Evolutionary conservation across 2,888 invertebrate species (phyloP), one percentile per base, ranked within the genome.

Genomic region (Ecliptopera silaceata): DNA sequence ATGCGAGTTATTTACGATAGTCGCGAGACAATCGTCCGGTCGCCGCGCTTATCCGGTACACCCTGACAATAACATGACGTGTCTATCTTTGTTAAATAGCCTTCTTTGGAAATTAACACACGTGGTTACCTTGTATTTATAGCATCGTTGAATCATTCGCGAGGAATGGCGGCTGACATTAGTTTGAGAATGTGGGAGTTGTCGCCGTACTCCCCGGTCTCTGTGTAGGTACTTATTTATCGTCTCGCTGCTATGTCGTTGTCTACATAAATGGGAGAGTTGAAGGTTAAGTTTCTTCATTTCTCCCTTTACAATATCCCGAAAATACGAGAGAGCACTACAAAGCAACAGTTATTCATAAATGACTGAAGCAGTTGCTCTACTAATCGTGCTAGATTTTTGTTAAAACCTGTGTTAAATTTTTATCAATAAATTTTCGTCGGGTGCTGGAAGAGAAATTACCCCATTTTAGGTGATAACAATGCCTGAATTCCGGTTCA

Each of bases 51-150:
- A 89, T 91, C 90, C 90, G 90, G 90, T 89, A 83, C 81, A 80
- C 80, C 77, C 76, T 74, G 86, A 88, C 88, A 86, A 88, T 88
- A 82, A 86, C 84, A 84, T 88, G 90, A 89, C 89, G 90, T 87
- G 87, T 80, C 81, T 80, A 80, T 84, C 86, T 87, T 84, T 83
- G 88, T 85, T 88, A 86, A 88, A 86, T 82, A 85, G 82, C 80
- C 77, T 84, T 79, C 82, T 80, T 79, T 79, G 77, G 75, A 86
- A 59, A 86, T 84, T 82, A 82, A 82, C 80, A 85, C 85, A 83
- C 87, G 86, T 84, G 83, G 81, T 77, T 72, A 70, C 75, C 68
- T 74, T 79, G 72, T 82, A 82, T 84, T 84, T 82, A 82, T 83
- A 82, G 77, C 67, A 71, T 59, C 69, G 79, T 75, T 86, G 86